A percentile compares a stretch with the other conserved stretches of the same genome.
Evolutionary conservation across 2,888 invertebrate genomes (phyloP).

Genomic region (Macrosoma leucophasiata): DNA sequence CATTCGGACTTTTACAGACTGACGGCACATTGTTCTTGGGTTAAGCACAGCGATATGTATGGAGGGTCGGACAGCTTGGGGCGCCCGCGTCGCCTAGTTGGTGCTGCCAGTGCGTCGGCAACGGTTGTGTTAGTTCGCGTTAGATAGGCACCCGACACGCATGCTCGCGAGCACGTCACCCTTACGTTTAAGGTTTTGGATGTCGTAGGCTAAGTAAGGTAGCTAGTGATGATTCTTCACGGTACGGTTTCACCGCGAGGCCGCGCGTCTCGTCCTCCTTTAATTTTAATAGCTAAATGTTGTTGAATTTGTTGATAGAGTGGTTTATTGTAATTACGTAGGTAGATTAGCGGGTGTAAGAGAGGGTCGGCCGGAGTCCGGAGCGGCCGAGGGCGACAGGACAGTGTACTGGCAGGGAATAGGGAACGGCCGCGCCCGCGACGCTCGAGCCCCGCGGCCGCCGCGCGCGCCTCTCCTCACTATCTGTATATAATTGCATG

Average conservation of each 20-base stretch:
- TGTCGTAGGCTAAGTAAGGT: slow-evolving; percentile 63
- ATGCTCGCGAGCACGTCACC: slow-evolving; percentile 33
- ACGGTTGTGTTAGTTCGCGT: slow-evolving; percentile 10
- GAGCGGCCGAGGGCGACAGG: slow-evolving; percentile 46
- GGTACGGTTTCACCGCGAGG: slow-evolving; percentile 25
- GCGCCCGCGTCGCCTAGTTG: slow-evolving; percentile 5
- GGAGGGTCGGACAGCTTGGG: slow-evolving; percentile 1
- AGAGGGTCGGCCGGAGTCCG: slow-evolving; percentile 54
- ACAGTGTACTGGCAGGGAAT: too few relatives aligned
- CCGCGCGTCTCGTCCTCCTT: slow-evolving; percentile 50
- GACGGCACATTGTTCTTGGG: too few relatives aligned
- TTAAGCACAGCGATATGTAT: too few relatives aligned
- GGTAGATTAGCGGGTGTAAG: slow-evolving; percentile 59
- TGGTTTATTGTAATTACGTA: slow-evolving; percentile 64
- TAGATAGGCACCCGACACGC: slow-evolving; percentile 24
- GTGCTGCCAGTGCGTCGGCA: slow-evolving; percentile 5
- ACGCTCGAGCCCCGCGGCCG: slow-evolving; percentile 20
- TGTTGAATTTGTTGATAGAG: slow-evolving; percentile 73
- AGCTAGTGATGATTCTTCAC: slow-evolving; percentile 55
- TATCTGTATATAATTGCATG: slow-evolving; percentile 71
- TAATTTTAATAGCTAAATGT: slow-evolving; percentile 73
- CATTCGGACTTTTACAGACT: too few relatives aligned
- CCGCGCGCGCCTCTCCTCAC: slow-evolving; percentile 31
- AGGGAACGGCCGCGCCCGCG: slow-evolving; percentile 26
- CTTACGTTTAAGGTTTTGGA: slow-evolving; percentile 49